These are phyloP conservation scores for Schizothorax lantsangensis DNA, from an alignment of 2,797 vertebrate species.

Conservation along the genomic window DNA sequence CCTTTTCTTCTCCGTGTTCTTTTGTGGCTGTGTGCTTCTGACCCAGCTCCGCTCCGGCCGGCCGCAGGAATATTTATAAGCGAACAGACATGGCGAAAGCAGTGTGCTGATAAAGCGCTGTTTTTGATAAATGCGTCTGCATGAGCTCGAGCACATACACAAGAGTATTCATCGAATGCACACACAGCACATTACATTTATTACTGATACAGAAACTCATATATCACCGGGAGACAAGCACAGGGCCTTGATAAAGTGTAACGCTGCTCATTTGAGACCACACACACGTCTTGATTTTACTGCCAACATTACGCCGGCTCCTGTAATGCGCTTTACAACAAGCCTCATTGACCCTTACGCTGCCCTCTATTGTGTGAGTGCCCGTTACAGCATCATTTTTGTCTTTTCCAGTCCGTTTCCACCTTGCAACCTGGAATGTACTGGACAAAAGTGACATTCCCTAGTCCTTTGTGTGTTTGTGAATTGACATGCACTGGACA, in stretches of 20 bases:
- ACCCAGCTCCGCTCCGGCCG: not conserved
- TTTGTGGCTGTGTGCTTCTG: constrained; percentile 67
- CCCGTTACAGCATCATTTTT: constrained; percentile 18
- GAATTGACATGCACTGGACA: not conserved
- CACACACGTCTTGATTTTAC: constrained; percentile 32
- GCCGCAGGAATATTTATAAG: constrained; percentile 9
- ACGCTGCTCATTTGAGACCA: constrained; percentile 31
- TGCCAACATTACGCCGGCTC: constrained; percentile 14
- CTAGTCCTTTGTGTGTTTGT: not conserved
- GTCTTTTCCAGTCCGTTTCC: constrained; percentile 6
- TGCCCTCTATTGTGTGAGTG: not conserved
- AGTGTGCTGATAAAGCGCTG: constrained; percentile 34
- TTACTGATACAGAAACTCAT: constrained; percentile 32
- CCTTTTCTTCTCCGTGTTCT: constrained; percentile 70
- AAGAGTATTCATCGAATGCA: not conserved
- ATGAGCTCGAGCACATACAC: not conserved
- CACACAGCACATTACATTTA: constrained; percentile 35
- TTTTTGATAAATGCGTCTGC: constrained; percentile 34
- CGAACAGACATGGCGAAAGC: not conserved
- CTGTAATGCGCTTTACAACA: constrained; percentile 21
- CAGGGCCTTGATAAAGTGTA: constrained; percentile 32
- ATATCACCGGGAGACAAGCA: constrained; percentile 16
- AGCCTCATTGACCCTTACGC: constrained; percentile 5
- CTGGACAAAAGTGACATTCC: constrained; percentile 28
- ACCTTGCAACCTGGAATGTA: constrained; percentile 28